Evolutionary conservation across 2,888 invertebrate genomes (phyloP).

Genomic region (Stenichneumon culpator): DNA sequence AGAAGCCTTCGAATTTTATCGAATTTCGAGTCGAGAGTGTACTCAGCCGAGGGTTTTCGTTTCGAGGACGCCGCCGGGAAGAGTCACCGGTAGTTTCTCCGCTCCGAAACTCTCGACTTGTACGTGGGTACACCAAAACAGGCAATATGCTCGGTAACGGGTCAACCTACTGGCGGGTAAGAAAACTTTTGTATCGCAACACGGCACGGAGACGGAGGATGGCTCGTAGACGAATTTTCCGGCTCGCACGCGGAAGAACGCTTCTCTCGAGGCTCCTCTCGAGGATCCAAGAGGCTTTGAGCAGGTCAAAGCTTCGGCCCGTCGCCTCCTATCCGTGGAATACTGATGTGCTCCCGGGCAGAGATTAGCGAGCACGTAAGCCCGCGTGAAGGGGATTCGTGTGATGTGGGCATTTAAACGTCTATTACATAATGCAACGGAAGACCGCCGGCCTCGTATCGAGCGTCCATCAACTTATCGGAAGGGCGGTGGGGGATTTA

Average conservation of each 20-base stretch:
- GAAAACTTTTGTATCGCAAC: neutral
- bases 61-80: neutral
- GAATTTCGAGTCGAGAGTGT: neutral
- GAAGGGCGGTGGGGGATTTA: constrained; percentile 11
- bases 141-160: neutral
- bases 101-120: neutral
- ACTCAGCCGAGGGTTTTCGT: neutral
- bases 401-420: constrained; percentile 15
- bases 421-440: constrained; percentile 61
- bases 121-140: neutral
- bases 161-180: neutral
- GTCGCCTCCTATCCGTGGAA: neutral
- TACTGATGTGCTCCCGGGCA: neutral
- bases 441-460: constrained; percentile 19
- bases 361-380: neutral
- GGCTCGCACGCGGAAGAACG: too few species aligned
- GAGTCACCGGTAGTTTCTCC: neutral
- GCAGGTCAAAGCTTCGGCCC: neutral
- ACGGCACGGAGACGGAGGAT: neutral
- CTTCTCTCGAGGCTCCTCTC: too few species aligned
- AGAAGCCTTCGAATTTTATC: neutral
- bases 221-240: too few species aligned
- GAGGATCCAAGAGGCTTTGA: neutral
- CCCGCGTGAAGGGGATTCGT: constrained; percentile 19
- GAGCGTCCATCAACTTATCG: constrained; percentile 56